phyloP scores from a whole-genome alignment of 2,797 vertebrate genomes.

The Bovichtus diacanthus region DNA sequence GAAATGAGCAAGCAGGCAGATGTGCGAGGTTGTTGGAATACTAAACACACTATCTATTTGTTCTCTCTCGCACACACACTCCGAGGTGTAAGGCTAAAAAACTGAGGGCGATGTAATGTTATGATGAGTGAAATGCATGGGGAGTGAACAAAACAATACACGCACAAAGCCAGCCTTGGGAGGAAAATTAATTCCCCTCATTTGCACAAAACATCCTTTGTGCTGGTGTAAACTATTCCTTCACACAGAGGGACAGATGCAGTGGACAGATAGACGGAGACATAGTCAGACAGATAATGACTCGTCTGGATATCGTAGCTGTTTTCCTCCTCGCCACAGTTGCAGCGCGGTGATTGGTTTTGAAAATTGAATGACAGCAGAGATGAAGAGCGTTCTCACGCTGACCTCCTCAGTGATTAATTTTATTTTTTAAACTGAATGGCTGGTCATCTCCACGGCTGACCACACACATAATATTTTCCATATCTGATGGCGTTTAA shows the following conservation, averaged over 20 bases:
- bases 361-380: conserved; percentile 8
- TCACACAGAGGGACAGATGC: conserved; percentile 4
- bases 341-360: conserved; percentile 8
- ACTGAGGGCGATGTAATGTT: conserved; percentile 25
- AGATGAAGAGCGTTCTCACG: background rate
- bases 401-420: background rate
- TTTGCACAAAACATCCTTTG: conserved; percentile 25
- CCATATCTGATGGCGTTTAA: background rate
- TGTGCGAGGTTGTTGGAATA: conserved; percentile 67
- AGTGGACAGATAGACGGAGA: background rate
- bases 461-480: conserved; percentile 23
- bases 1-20: conserved; percentile 72
- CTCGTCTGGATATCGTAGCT: background rate
- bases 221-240: background rate
- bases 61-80: conserved; percentile 62
- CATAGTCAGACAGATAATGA: conserved; percentile 1
- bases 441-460: conserved; percentile 3
- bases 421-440: conserved; percentile 17
- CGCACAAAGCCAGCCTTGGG: conserved; percentile 9
- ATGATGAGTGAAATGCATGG: conserved; percentile 50
- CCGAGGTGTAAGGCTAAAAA: conserved; percentile 45
- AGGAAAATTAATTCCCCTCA: conserved; percentile 17
- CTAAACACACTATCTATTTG: conserved; percentile 74
- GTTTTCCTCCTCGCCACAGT: background rate
- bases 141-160: conserved; percentile 38